These are phyloP conservation scores for Thaumetopoea pityocampa DNA, from an alignment of 1,140 invertebrate genomes.

Conservation along the genomic window DNA sequence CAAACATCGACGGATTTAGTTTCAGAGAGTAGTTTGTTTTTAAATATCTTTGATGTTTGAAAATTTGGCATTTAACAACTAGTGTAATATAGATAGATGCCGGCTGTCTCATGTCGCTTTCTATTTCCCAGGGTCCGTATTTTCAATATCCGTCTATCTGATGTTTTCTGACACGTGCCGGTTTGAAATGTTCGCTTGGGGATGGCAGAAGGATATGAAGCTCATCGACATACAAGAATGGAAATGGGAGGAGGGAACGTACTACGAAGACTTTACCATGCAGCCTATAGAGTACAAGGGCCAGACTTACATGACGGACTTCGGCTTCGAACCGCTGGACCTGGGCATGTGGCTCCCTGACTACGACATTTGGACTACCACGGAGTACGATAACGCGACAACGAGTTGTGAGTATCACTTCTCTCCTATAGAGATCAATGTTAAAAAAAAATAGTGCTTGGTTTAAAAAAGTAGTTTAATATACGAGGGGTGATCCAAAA, in stretches of 20 bases:
- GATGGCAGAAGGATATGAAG: constrained; percentile 32
- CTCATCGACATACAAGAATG: constrained; percentile 40
- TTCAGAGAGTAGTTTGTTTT: too few relatives aligned
- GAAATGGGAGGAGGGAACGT: constrained; percentile 49
- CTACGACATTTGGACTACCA: constrained; percentile 41
- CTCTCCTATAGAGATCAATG: background rate
- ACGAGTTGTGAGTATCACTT: background rate
- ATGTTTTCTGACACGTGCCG: constrained; percentile 38
- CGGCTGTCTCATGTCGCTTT: too few relatives aligned
- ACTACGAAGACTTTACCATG: constrained; percentile 43
- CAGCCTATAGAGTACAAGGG: constrained; percentile 36
- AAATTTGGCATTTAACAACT: too few relatives aligned
- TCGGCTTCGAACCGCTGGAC: constrained; percentile 43
- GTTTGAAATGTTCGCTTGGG: constrained; percentile 47
- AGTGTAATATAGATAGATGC: too few relatives aligned
- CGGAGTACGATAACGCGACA: constrained; percentile 14
- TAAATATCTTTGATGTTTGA: too few relatives aligned
- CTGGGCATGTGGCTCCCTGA: constrained; percentile 35
- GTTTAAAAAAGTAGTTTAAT: background rate
- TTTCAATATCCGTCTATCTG: constrained; percentile 39
- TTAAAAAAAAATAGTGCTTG: background rate
- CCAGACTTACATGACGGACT: constrained; percentile 24
- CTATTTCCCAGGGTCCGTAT: constrained; percentile 35
- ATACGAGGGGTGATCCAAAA: too few relatives aligned
- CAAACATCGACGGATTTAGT: too few relatives aligned